Percentiles rank a stretch among this genome's conserved stretches.
phyloP scores from a whole-genome alignment of 2,888 invertebrate genomes.

The Tetramorium bicarinatum region DNA sequence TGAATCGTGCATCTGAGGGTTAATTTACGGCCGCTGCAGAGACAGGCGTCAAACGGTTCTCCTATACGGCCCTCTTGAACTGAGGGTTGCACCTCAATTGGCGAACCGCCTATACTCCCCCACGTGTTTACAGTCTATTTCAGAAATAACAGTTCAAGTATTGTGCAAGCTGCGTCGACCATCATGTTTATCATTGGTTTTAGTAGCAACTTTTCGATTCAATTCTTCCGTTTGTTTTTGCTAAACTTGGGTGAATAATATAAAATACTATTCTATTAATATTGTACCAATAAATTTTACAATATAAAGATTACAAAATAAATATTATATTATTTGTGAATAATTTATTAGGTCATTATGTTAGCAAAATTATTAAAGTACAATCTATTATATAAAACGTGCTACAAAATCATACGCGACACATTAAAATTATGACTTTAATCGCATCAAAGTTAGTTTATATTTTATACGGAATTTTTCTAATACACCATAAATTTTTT shows the following conservation, averaged over 20 bases:
- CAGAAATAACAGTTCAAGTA: conserved; percentile 30
- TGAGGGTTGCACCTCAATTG: conserved; percentile 14
- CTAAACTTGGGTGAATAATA: neutral
- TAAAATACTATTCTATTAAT: neutral
- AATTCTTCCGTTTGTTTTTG: neutral
- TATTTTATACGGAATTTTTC: neutral
- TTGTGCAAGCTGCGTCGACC: neutral
- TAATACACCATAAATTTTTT: neutral
- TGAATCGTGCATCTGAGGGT: conserved; percentile 26
- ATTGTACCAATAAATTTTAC: neutral
- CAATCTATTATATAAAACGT: neutral
- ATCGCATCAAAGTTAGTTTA: neutral
- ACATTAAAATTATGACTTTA: neutral
- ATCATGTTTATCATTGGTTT: neutral
- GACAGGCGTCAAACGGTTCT: conserved; percentile 35
- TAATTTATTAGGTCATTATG: neutral
- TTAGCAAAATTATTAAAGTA: neutral
- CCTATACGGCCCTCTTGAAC: conserved; percentile 23
- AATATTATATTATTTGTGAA: neutral
- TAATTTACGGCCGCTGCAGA: conserved; percentile 23
- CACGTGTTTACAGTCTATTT: conserved; percentile 30
- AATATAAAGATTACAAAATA: neutral
- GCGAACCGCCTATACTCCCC: neutral
- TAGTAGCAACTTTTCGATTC: neutral
- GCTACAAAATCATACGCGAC: neutral